Evolutionary conservation across 2,888 invertebrate genomes (phyloP).

Genomic region (Galerucella nymphaeae): DNA sequence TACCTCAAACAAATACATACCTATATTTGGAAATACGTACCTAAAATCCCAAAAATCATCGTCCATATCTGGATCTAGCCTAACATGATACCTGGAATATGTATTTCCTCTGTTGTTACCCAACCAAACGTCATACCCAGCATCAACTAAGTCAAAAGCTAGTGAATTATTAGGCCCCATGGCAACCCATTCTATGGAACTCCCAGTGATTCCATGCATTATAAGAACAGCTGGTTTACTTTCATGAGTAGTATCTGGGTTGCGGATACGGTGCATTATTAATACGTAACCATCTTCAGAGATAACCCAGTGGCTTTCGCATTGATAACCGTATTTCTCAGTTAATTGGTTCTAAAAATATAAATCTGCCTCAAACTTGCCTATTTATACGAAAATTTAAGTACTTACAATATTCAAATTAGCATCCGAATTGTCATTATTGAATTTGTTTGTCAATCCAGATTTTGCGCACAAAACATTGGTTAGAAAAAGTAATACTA

Average conservation of each 20-base stretch:
- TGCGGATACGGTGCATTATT: conserved; percentile 77
- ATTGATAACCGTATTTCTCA: conserved; percentile 67
- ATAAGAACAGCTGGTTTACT: conserved; percentile 70
- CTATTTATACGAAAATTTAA: background rate
- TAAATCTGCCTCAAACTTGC: too few species aligned
- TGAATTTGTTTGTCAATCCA: background rate
- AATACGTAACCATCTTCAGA: conserved; percentile 85
- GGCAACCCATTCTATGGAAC: conserved; percentile 79
- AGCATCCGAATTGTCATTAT: conserved; percentile 6
- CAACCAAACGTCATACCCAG: conserved; percentile 83
- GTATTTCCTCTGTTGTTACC: conserved; percentile 82
- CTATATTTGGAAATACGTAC: conserved; percentile 49
- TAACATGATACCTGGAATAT: conserved; percentile 71
- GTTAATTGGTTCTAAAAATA: conserved; percentile 6
- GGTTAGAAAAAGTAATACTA: background rate
- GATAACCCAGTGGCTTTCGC: conserved; percentile 71
- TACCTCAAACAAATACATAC: too few species aligned
- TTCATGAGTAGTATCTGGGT: conserved; percentile 46
- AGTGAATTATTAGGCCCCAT: conserved; percentile 76
- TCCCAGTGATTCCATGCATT: conserved; percentile 79
- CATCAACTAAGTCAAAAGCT: conserved; percentile 69
- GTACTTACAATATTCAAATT: conserved; percentile 27
- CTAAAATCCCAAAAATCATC: conserved; percentile 71
- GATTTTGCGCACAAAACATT: background rate
- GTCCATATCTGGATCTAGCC: conserved; percentile 64